These are phyloP conservation scores for Calameuta pallipes DNA, from an alignment of 2,888 invertebrate species.

Conservation along the genomic window DNA sequence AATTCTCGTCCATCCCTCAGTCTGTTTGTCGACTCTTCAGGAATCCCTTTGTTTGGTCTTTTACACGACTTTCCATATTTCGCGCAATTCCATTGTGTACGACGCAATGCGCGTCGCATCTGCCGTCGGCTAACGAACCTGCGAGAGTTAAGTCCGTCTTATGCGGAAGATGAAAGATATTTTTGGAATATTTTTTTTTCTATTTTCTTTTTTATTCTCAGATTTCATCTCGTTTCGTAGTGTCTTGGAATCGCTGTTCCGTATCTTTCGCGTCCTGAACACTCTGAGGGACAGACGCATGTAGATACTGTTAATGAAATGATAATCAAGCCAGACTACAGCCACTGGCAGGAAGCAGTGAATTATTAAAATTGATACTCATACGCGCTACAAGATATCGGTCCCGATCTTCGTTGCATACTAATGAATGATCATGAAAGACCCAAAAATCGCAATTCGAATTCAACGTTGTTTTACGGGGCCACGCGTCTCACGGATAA, in stretches of 20 bases:
- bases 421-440: not conserved
- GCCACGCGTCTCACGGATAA: conserved; percentile 9
- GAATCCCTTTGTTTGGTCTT: conserved; percentile 33
- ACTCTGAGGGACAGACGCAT: not conserved
- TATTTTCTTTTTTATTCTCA: not conserved
- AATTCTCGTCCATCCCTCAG: conserved; percentile 26
- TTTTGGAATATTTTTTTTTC: not conserved
- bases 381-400: conserved; percentile 4
- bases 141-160: not conserved
- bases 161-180: not conserved
- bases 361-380: conserved; percentile 29
- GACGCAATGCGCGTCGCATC: conserved; percentile 10
- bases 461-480: conserved; percentile 12
- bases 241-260: not conserved
- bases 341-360: conserved; percentile 28
- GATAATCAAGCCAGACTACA: not conserved
- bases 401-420: not conserved
- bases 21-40: conserved; percentile 33
- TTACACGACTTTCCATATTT: conserved; percentile 22
- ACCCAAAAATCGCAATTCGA: conserved; percentile 12
- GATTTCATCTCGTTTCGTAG: not conserved
- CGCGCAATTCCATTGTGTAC: conserved; percentile 22
- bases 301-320: not conserved
- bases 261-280: not conserved
- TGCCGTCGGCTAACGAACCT: not conserved